Evolutionary conservation across 1,140 invertebrate species (phyloP).

Genomic region (Lethrus apterus): DNA sequence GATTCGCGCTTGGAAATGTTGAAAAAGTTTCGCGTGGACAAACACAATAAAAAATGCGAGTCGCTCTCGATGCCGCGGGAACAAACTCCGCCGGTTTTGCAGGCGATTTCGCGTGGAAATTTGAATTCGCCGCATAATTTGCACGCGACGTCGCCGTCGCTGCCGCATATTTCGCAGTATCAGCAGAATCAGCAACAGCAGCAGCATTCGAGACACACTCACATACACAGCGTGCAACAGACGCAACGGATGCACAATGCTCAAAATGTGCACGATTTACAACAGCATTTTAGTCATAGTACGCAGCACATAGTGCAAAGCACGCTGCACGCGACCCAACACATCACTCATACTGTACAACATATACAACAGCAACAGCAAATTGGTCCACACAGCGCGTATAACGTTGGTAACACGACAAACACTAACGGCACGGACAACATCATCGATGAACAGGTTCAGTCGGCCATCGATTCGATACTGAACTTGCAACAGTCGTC

Average conservation of each 20-base stretch:
- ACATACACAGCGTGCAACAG: conserved; percentile 2
- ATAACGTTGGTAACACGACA: conserved; percentile 15
- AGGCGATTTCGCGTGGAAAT: conserved; percentile 8
- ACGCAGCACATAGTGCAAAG: conserved; percentile 18
- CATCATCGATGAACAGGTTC: conserved; percentile 66
- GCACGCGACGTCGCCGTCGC: conserved; percentile 2
- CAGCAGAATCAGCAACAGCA: conserved; percentile 19
- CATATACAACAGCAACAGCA: conserved; percentile 29
- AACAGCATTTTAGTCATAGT: conserved; percentile 14
- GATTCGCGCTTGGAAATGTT: conserved; percentile 35
- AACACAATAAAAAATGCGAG: conserved; percentile 30
- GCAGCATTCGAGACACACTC: conserved; percentile 8
- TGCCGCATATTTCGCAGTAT: conserved; percentile 8
- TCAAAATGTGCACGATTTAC: conserved; percentile 3
- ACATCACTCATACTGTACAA: conserved; percentile 18
- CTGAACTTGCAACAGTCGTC: conserved; percentile 55
- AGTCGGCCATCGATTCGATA: conserved; percentile 71
- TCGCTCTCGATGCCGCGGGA: conserved; percentile 7
- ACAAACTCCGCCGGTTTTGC: conserved; percentile 11
- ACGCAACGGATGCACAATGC: background rate
- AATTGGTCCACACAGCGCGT: conserved; percentile 34
- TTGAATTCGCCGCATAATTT: background rate
- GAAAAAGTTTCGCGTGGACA: conserved; percentile 40
- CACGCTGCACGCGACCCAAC: conserved; percentile 7
- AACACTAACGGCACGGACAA: conserved; percentile 38